Conservation (phyloP, 2,113 vertebrate species). For the Coreoperca whiteheadi region DNA sequence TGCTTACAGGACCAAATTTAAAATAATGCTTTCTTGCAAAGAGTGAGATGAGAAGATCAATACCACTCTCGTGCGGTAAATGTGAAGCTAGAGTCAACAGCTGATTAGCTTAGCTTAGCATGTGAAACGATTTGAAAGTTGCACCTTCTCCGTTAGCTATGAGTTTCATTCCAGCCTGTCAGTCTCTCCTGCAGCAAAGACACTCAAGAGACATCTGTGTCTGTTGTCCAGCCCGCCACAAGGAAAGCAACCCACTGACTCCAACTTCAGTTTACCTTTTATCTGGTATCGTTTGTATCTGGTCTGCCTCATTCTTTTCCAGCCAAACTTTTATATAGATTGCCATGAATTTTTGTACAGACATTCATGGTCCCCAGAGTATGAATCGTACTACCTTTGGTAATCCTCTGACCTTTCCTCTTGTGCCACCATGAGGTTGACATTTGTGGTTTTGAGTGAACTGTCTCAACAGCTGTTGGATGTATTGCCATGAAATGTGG, state of each 20-base stretch:
- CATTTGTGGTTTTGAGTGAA: too few species aligned
- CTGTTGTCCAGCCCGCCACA: background rate
- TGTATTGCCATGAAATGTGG: too few species aligned
- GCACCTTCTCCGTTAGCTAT: background rate
- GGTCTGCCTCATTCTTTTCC: background rate
- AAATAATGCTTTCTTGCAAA: too few species aligned
- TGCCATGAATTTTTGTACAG: too few species aligned
- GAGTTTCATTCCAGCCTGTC: slow-evolving; percentile 24
- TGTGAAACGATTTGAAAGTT: background rate
- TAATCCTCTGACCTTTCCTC: too few species aligned
- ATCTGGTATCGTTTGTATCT: background rate
- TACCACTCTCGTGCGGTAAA: background rate
- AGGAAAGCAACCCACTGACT: background rate
- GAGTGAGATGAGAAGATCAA: too few species aligned
- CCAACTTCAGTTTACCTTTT: background rate
- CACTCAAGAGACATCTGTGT: slow-evolving; percentile 14
- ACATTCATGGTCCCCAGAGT: too few species aligned
- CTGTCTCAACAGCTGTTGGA: too few species aligned
- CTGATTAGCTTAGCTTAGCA: background rate
- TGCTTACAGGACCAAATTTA: background rate
- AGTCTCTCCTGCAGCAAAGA: background rate
- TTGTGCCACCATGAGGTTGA: too few species aligned
- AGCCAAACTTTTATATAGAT: too few species aligned
- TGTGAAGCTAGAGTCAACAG: background rate
- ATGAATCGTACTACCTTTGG: too few species aligned